phyloP scores from a whole-genome alignment of 2,888 invertebrate species.

The Rotaria macrura region DNA sequence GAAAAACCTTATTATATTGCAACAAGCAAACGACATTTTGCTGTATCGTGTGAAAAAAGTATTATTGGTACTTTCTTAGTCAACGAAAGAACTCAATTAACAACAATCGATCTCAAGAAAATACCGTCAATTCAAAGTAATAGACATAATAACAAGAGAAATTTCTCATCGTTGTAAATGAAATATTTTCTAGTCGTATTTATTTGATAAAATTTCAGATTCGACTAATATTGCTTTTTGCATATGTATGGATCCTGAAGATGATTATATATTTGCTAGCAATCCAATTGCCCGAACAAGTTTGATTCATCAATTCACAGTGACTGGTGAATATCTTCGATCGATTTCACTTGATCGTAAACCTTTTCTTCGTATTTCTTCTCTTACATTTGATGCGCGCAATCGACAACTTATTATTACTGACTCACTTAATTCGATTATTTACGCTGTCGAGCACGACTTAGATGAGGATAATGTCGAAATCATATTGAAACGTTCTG shows the following conservation, averaged over 20 bases:
- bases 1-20: not conserved
- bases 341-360: not conserved
- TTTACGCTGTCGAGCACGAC: not conserved
- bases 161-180: not conserved
- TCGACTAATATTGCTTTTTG: not conserved
- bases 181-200: not conserved
- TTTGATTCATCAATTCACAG: not conserved
- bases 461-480: not conserved
- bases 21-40: not conserved
- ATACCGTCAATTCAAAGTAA: not conserved
- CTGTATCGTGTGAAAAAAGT: constrained; percentile 5
- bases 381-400: not conserved
- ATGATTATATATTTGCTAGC: not conserved
- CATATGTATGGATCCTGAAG: not conserved
- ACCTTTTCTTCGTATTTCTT: not conserved
- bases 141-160: not conserved
- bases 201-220: not conserved
- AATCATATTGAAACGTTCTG: not conserved
- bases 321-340: not conserved
- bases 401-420: not conserved
- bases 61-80: not conserved
- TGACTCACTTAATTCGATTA: not conserved
- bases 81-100: not conserved
- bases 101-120: not conserved
- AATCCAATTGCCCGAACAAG: not conserved